phyloP scores from a whole-genome alignment of 2,797 vertebrate species.

The Danio tinwini region DNA sequence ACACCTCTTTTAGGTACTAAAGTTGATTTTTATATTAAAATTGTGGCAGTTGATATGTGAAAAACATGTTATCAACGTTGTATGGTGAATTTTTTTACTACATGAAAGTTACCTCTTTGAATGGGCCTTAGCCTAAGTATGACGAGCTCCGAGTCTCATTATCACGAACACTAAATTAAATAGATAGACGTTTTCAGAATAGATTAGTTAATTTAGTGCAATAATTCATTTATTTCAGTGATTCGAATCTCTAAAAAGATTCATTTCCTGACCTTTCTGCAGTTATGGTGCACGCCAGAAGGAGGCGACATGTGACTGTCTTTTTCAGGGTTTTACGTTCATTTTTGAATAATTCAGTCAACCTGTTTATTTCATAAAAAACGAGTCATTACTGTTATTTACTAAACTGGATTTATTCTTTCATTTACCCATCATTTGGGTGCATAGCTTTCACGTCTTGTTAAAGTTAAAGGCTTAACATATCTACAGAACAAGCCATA shows the following conservation, averaged over 20 bases:
- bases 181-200: neutral
- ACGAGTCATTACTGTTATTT: neutral
- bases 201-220: too few relatives aligned
- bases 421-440: neutral
- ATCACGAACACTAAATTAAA: neutral
- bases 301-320: neutral
- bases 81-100: neutral
- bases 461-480: too few relatives aligned
- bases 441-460: too few relatives aligned
- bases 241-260: too few relatives aligned
- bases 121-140: too few relatives aligned
- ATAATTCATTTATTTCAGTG: neutral
- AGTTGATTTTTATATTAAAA: neutral
- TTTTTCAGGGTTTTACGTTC: neutral
- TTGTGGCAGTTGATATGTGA: neutral
- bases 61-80: neutral
- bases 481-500: neutral
- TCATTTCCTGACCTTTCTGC: neutral
- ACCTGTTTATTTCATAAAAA: neutral
- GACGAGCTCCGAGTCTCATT: neutral
- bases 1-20: neutral
- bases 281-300: neutral
- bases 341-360: neutral
- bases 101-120: neutral
- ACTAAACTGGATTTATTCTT: neutral